Evolutionary conservation across 23 tunicate species (phyloP).

Genomic region (Ciona savignyi): DNA sequence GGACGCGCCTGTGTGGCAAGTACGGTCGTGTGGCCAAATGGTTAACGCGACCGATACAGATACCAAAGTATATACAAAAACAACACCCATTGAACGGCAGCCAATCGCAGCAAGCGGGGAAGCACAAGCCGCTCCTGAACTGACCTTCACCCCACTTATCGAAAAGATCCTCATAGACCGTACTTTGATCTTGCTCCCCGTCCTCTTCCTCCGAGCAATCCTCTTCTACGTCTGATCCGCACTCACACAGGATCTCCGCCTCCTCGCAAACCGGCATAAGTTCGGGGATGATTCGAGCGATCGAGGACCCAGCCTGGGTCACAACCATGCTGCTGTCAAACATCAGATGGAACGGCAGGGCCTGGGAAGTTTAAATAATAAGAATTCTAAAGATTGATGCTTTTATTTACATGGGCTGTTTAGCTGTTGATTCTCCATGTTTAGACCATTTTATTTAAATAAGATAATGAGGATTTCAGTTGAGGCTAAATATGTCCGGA

Average conservation of each 20-base stretch:
- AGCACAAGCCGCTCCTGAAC: too few species aligned
- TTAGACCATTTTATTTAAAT: too few species aligned
- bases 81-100: too few species aligned
- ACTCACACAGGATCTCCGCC: slow-evolving; percentile 1
- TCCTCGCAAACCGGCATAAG: slow-evolving; percentile 29
- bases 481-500: too few species aligned
- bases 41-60: too few species aligned
- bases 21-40: too few species aligned
- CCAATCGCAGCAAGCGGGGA: too few species aligned
- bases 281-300: slow-evolving; percentile 64
- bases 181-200: background rate
- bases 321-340: slow-evolving; percentile 77
- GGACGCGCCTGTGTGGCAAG: too few species aligned
- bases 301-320: slow-evolving; percentile 71
- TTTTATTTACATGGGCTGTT: background rate
- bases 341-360: slow-evolving; percentile 89
- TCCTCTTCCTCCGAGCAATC: background rate
- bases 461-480: too few species aligned
- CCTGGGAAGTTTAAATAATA: slow-evolving; percentile 13
- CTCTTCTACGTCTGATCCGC: too few species aligned
- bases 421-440: too few species aligned
- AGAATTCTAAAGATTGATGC: background rate
- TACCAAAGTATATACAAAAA: too few species aligned
- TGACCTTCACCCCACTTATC: background rate
- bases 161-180: background rate